These are phyloP conservation scores for Laothoe populi DNA, from an alignment of 2,888 invertebrate genomes.

Conservation along the genomic window DNA sequence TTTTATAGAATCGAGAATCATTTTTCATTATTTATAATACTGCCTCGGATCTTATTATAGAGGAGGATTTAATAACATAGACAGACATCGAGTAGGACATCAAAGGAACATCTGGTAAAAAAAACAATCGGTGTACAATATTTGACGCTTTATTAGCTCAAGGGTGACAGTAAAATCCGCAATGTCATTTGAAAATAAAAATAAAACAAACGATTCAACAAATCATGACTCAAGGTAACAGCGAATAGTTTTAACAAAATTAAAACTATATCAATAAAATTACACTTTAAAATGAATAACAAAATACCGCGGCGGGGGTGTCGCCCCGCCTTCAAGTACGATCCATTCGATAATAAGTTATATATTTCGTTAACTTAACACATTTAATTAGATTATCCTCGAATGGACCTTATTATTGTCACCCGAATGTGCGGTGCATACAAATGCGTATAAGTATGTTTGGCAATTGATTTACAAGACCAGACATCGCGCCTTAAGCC, in stretches of 20 bases:
- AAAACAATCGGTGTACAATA: slow-evolving; percentile 75
- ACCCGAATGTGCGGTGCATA: slow-evolving; percentile 64
- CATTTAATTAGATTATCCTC: slow-evolving; percentile 39
- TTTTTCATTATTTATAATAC: no score
- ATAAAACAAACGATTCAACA: slow-evolving; percentile 83
- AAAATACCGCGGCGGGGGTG: slow-evolving; percentile 46
- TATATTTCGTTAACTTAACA: slow-evolving; percentile 27
- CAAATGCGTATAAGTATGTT: slow-evolving; percentile 61
- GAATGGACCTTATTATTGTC: slow-evolving; percentile 57
- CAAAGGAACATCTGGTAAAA: slow-evolving; percentile 43
- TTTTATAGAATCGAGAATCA: no score
- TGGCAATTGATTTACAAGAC: slow-evolving; percentile 66
- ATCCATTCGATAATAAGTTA: slow-evolving; percentile 48
- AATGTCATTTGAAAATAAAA: slow-evolving; percentile 81
- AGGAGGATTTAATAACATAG: no score
- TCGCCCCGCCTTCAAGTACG: slow-evolving; percentile 34
- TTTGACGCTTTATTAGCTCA: slow-evolving; percentile 83
- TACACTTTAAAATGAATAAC: slow-evolving; percentile 72
- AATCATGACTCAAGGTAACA: slow-evolving; percentile 84
- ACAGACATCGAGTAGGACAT: neutral
- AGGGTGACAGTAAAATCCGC: slow-evolving; percentile 81
- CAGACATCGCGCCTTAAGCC: slow-evolving; percentile 49
- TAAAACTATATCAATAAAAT: slow-evolving; percentile 80
- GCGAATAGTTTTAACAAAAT: slow-evolving; percentile 78
- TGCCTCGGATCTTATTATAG: no score